Evolutionary conservation across 2,113 vertebrate species (phyloP).

Genomic region (Rhinoptilus africanus): DNA sequence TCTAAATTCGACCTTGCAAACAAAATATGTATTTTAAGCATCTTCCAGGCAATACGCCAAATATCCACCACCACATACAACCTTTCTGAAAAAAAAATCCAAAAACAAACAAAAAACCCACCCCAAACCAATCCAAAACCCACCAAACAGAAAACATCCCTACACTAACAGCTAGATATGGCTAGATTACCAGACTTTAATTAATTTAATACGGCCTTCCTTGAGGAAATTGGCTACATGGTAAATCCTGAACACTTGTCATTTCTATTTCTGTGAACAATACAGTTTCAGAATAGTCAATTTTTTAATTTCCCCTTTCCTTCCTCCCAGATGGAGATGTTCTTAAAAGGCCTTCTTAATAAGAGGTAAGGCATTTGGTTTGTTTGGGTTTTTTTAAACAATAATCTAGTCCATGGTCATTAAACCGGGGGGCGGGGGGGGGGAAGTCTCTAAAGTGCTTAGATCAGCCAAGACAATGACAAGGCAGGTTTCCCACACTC

Average conservation of each 20-base stretch:
- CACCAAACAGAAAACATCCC: neutral
- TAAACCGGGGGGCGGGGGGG: neutral
- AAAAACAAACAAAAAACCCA: neutral
- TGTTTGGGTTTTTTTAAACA: neutral
- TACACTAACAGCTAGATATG: neutral
- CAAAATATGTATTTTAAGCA: neutral
- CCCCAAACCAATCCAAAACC: neutral
- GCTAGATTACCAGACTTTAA: neutral
- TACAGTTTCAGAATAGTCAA: accelerated
- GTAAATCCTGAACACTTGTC: neutral
- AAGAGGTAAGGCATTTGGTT: neutral
- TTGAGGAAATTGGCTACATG: neutral
- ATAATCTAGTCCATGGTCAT: neutral
- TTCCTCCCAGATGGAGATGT: neutral
- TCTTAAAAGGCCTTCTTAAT: neutral
- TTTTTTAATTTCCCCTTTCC: neutral
- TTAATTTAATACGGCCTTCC: neutral
- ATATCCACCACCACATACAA: neutral
- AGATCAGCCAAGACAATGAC: neutral
- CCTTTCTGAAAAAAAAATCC: neutral
- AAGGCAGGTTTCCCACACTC: neutral
- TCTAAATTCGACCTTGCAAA: neutral
- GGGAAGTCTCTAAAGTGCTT: neutral
- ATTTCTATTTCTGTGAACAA: neutral
- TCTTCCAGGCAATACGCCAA: accelerated